phyloP scores from a whole-genome alignment of 2,888 invertebrate genomes.

The Lymantria dispar region DNA sequence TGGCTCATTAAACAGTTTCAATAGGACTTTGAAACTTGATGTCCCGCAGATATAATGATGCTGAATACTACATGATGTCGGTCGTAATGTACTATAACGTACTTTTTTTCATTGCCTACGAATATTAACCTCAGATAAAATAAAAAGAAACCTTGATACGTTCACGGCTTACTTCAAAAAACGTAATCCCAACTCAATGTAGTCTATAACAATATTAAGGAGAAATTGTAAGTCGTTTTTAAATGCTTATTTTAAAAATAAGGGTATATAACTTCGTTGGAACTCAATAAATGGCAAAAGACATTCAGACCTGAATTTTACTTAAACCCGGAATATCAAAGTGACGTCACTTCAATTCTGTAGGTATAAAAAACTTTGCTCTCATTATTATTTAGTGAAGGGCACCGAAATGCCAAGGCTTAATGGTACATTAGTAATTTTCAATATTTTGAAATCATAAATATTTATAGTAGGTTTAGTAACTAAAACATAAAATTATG shows the following conservation, averaged over 20 bases:
- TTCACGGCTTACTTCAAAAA: no score
- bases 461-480: conserved; percentile 23
- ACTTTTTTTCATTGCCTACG: no score
- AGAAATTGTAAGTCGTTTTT: no score
- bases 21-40: conserved; percentile 38
- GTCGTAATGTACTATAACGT: no score
- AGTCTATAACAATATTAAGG: no score
- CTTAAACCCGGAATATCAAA: conserved; percentile 11
- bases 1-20: conserved; percentile 53
- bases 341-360: conserved; percentile 7
- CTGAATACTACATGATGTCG: conserved; percentile 10
- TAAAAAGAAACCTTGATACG: no score
- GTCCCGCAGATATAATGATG: conserved; percentile 23
- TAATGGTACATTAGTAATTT: conserved; percentile 1
- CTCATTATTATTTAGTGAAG: conserved; percentile 6
- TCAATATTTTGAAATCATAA: neutral
- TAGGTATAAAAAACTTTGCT: conserved; percentile 6
- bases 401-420: conserved; percentile 11
- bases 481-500: no score
- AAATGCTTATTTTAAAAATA: no score
- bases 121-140: no score
- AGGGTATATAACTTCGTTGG: no score
- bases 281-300: neutral
- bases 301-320: conserved; percentile 9
- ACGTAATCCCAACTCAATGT: no score